Evolutionary conservation across 2,888 invertebrate species (phyloP).

Genomic region (Aleiodes alternator): DNA sequence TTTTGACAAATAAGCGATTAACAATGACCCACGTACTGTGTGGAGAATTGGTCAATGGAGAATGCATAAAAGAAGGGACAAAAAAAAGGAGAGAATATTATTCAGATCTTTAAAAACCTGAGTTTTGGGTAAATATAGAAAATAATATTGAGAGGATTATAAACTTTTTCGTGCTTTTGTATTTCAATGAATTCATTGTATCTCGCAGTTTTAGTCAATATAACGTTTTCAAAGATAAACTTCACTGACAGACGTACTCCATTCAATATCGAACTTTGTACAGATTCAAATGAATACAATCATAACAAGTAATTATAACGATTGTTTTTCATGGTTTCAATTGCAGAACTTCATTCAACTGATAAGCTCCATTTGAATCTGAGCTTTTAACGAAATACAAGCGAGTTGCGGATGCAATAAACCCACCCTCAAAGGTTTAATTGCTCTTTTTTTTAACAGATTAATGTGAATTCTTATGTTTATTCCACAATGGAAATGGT

Average conservation of each 20-base stretch:
- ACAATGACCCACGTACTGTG: slow-evolving; percentile 39
- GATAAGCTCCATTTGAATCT: neutral
- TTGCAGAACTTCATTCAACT: slow-evolving; percentile 1
- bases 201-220: slow-evolving; percentile 9
- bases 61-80: neutral
- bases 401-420: too few species aligned
- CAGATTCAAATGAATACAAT: neutral
- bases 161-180: neutral
- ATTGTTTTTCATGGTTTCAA: neutral
- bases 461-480: too few species aligned
- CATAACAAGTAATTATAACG: neutral
- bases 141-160: slow-evolving; percentile 26
- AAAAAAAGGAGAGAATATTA: slow-evolving; percentile 13
- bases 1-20: slow-evolving; percentile 51
- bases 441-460: too few species aligned
- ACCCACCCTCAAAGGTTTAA: too few species aligned
- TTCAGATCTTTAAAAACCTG: slow-evolving; percentile 33
- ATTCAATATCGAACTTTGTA: neutral
- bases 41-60: slow-evolving; percentile 7
- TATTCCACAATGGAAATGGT: too few species aligned
- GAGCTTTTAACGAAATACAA: neutral
- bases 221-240: neutral
- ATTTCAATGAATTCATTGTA: slow-evolving; percentile 15
- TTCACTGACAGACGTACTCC: neutral
- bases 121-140: slow-evolving; percentile 36